Conservation (phyloP, 2,797 vertebrate species). For the Yasuhikotakia modesta region DNA sequence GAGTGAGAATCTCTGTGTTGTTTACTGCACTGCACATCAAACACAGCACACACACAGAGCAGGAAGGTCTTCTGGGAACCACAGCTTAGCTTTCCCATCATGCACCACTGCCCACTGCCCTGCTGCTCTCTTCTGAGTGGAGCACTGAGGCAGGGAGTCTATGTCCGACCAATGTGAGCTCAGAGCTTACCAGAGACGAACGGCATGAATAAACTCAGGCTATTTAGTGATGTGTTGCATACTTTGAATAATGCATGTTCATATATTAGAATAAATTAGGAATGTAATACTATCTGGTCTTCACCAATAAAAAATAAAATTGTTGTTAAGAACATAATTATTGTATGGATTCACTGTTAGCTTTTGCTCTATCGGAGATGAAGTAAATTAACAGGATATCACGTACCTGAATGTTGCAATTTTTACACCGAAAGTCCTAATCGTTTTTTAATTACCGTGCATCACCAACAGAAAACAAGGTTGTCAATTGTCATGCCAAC, state of each 20-base stretch:
- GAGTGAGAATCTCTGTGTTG: conserved; percentile 69
- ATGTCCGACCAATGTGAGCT: conserved; percentile 25
- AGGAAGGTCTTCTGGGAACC: conserved; percentile 51
- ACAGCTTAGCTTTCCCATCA: conserved; percentile 53
- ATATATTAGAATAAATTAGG: conserved; percentile 29
- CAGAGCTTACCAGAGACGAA: conserved; percentile 10
- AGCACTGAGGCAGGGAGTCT: conserved; percentile 32
- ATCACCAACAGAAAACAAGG: not conserved
- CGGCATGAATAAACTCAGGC: not conserved
- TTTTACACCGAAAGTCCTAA: not conserved
- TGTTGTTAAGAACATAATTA: conserved; percentile 11
- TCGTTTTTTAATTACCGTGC: not conserved
- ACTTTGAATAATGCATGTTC: conserved; percentile 40
- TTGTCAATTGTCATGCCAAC: not conserved
- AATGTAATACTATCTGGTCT: not conserved
- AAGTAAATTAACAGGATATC: conserved; percentile 11
- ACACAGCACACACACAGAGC: conserved; percentile 62
- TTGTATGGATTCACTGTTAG: not conserved
- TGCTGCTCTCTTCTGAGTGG: conserved; percentile 22
- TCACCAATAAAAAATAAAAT: not conserved
- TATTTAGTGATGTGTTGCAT: conserved; percentile 17
- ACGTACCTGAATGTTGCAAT: not conserved
- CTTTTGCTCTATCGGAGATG: not conserved
- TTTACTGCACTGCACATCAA: conserved; percentile 79
- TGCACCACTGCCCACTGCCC: conserved; percentile 42